Percentiles rank a stretch among this genome's conserved stretches.
Evolutionary conservation across 2,888 invertebrate species (phyloP).

Genomic region (Anagyrus pseudococci): DNA sequence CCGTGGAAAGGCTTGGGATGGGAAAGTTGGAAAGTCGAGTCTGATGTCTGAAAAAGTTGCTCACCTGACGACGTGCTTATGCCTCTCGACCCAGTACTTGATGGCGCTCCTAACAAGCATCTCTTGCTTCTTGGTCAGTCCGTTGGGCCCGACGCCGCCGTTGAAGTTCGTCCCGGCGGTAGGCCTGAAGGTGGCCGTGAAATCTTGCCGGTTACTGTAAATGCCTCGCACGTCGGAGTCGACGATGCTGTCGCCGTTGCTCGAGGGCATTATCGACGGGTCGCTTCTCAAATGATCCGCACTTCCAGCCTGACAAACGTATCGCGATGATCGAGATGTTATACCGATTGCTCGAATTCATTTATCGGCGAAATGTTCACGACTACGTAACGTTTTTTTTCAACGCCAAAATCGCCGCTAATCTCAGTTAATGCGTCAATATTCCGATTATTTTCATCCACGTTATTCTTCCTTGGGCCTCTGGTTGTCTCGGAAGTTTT

Average conservation of each 20-base stretch:
- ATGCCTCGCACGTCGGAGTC: conserved; percentile 76
- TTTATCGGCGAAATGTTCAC: too few species aligned
- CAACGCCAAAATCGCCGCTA: too few species aligned
- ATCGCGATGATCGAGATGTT: too few species aligned
- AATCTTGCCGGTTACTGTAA: conserved; percentile 80
- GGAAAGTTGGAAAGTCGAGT: too few species aligned
- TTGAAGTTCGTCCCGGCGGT: conserved; percentile 60
- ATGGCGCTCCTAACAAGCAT: conserved; percentile 85
- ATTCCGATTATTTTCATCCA: too few species aligned
- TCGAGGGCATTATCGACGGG: conserved; percentile 42
- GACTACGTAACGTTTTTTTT: too few species aligned
- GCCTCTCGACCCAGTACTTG: conserved; percentile 89
- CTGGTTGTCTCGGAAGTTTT: too few species aligned
- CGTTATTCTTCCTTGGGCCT: too few species aligned
- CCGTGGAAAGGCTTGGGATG: too few species aligned
- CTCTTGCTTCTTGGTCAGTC: conserved; percentile 82
- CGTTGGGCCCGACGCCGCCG: conserved; percentile 74
- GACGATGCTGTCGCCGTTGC: conserved; percentile 51
- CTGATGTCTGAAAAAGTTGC: conserved; percentile 42
- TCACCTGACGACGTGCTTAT: conserved; percentile 87
- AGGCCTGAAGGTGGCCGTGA: conserved; percentile 76
- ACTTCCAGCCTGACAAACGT: conserved; percentile 54
- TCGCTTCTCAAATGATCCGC: conserved; percentile 53
- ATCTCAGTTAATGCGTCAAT: too few species aligned
- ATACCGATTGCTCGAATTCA: too few species aligned